Conservation (phyloP, 1,140 invertebrate genomes). For the Carcinoscorpius rotundicauda region DNA sequence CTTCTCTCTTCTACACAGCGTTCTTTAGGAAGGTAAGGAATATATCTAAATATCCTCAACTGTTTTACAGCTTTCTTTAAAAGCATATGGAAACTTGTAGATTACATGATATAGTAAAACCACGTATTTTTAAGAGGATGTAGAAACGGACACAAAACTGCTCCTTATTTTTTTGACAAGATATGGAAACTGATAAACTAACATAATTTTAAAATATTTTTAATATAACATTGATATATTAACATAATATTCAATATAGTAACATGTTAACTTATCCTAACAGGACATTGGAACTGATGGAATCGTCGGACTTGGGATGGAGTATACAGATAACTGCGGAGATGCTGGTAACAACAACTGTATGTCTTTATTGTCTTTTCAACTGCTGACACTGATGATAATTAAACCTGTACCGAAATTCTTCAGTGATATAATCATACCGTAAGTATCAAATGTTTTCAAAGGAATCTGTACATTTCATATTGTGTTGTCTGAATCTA, state of each 20-base stretch:
- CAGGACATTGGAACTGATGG: constrained; percentile 22
- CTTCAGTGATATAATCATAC: constrained; percentile 31
- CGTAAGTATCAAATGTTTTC: constrained; percentile 30
- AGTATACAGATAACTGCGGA: constrained; percentile 33
- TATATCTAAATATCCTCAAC: background rate
- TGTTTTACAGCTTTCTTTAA: background rate
- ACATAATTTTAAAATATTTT: too few species aligned
- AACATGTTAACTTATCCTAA: background rate
- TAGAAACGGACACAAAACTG: background rate
- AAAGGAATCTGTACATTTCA: background rate
- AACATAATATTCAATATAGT: too few species aligned
- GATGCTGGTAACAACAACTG: constrained; percentile 28
- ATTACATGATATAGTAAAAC: background rate
- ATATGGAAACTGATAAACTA: too few species aligned
- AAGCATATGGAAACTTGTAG: background rate
- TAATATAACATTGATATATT: too few species aligned
- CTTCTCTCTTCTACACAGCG: constrained; percentile 38
- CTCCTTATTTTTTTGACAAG: background rate
- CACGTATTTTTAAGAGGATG: too few species aligned
- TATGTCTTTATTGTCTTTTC: constrained; percentile 37
- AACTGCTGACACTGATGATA: constrained; percentile 34
- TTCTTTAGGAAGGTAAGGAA: constrained; percentile 32
- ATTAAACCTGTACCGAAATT: constrained; percentile 36
- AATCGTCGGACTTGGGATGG: constrained; percentile 28
- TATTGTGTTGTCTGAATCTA: constrained; percentile 1